Percentiles rank a stretch among this genome's conserved stretches.
Conservation (phyloP, 2,888 invertebrate species). For the Pelosia muscerda region DNA sequence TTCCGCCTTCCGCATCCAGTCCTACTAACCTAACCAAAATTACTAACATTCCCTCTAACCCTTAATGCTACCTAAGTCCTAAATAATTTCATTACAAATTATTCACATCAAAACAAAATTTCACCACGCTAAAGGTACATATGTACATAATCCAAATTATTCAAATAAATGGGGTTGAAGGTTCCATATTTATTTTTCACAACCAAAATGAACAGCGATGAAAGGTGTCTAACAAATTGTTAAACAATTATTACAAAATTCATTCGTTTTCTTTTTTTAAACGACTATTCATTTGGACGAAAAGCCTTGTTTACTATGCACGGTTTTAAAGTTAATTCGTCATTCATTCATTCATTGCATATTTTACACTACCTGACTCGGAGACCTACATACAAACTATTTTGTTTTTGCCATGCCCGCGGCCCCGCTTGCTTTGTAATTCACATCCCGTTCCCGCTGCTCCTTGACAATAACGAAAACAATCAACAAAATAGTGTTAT, state of each 20-base stretch:
- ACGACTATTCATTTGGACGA: not conserved
- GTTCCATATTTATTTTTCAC: slow-evolving; percentile 1
- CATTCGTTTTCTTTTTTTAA: not conserved
- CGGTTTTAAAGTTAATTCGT: not conserved
- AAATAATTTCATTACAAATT: not conserved
- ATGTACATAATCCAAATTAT: not conserved
- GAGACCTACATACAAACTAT: no score
- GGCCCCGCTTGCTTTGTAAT: no score
- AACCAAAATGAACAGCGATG: slow-evolving; percentile 3
- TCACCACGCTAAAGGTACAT: not conserved
- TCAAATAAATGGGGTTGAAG: not conserved
- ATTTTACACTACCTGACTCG: no score
- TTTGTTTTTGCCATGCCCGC: no score
- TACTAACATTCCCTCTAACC: not conserved
- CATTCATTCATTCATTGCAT: not conserved
- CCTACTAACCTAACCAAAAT: no score
- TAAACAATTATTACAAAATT: slow-evolving; percentile 1
- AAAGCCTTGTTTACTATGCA: slow-evolving; percentile 2
- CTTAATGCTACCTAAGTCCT: not conserved
- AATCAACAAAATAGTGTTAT: no score
- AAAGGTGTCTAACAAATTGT: slow-evolving; percentile 2
- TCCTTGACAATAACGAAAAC: no score
- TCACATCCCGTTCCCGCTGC: no score
- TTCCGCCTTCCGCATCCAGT: no score
- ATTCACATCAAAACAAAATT: not conserved